Base-by-base conservation (phyloP, 2,888 invertebrate genomes). In the Stenodera caucasica region DNA sequence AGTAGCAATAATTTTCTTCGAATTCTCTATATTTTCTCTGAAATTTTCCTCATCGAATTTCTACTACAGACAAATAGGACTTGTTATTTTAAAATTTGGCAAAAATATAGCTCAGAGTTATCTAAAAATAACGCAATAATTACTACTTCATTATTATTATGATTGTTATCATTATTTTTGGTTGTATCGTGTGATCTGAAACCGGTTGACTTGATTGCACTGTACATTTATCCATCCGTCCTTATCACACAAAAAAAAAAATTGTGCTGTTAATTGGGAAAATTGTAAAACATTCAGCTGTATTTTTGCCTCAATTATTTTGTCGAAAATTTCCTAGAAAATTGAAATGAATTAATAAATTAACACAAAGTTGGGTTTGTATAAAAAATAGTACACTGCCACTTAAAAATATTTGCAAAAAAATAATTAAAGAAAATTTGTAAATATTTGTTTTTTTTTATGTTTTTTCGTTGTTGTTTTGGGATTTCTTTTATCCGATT, bases 231-330 rank as follows among this genome's bases (percentile, higher is more conserved):
- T 75, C 74, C 73, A 75, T 76, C 76, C 76, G 76, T 76, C 76
- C 76, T 74, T 69, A 72, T 63, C 61, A 64, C 67, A 67, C 67
- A 64, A 63, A 54, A 23, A 14, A 30, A 21, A 32, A 11, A 9
- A 53, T 33, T 14, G 15, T 14, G 21, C 49, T 56, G 57, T 57
- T 57, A 45, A 62, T 55, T 53, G 11, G n/a, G n/a, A n/a, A n/a
- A n/a, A n/a, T 51, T 55, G 52, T 56, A 52, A 58, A 59, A 50
- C 40, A 35, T 50, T 50, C 14, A 9, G 76, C 77, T 76, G 76
- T 76, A 77, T 77, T 78, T 78, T 77, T 76, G 75, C 77, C 77
- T 74, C 58, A 69, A 59, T 67, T 72, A 72, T 72, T 68, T 71
- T 68, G 58, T 62, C 56, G 58, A 59, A 35, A n/a, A n/a, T 55